phyloP scores from a whole-genome alignment of 2,113 vertebrate genomes.

The Platysternon megacephalum region DNA sequence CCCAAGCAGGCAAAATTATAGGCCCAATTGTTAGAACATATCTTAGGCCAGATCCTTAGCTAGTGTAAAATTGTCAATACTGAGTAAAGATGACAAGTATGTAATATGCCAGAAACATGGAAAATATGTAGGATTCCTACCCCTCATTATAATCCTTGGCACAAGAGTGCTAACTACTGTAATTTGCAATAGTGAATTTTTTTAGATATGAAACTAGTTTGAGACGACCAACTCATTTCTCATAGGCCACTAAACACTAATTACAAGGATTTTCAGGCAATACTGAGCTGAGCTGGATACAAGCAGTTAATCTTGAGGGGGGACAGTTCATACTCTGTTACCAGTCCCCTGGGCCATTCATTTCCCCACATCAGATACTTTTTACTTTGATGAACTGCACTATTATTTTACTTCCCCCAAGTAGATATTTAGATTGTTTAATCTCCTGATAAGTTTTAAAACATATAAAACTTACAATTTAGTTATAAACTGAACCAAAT shows the following conservation, averaged over 20 bases:
- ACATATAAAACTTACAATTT: background rate
- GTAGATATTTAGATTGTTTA: background rate
- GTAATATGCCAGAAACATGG: background rate
- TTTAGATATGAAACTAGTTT: background rate
- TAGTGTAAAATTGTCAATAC: background rate
- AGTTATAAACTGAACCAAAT: background rate
- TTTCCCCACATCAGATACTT: background rate
- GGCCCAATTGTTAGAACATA: background rate
- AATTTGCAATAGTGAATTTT: background rate
- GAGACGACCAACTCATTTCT: background rate
- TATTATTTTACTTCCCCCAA: background rate
- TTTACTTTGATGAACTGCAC: rapidly evolving
- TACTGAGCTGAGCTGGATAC: background rate
- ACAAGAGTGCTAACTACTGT: background rate
- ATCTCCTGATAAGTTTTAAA: background rate
- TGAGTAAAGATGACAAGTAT: background rate
- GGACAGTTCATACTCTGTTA: background rate
- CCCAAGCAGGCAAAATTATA: background rate
- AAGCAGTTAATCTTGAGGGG: background rate
- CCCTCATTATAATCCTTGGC: background rate
- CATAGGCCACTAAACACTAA: background rate
- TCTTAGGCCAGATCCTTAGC: background rate
- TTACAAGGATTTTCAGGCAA: background rate
- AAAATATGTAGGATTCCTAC: background rate
- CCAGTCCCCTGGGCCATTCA: background rate